phyloP scores from a whole-genome alignment of 2,113 vertebrate genomes.

The Hemichromis elongatus region DNA sequence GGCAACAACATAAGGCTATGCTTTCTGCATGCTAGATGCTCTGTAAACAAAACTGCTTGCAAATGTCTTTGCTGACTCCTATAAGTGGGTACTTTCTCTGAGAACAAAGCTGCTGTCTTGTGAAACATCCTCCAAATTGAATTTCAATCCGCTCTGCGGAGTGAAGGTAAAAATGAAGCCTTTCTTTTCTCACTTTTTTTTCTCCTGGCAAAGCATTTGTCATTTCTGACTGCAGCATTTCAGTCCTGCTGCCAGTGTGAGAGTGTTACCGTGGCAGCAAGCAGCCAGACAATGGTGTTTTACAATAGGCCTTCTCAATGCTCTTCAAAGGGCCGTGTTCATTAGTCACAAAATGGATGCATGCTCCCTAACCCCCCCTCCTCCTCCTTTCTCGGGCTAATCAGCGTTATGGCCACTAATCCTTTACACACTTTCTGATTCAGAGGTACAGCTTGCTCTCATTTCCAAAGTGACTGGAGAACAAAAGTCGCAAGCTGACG shows the following conservation, averaged over 20 bases:
- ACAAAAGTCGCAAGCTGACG: background rate
- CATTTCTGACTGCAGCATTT: slow-evolving; percentile 39
- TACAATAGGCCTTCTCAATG: slow-evolving; percentile 50
- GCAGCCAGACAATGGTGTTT: slow-evolving; percentile 61
- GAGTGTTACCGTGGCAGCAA: slow-evolving; percentile 66
- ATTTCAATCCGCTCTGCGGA: background rate
- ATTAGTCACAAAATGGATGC: slow-evolving; percentile 31
- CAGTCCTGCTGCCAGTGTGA: slow-evolving; percentile 44
- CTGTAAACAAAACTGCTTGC: background rate
- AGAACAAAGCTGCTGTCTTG: background rate
- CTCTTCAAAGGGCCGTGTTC: slow-evolving; percentile 45
- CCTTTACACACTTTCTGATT: background rate
- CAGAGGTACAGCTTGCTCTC: background rate
- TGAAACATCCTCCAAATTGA: background rate
- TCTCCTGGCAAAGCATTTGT: slow-evolving; percentile 22
- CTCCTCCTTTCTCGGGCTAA: background rate
- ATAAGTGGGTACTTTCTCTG: background rate
- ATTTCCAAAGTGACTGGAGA: background rate
- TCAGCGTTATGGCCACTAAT: background rate
- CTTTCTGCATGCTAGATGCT: background rate
- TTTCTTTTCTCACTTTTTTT: slow-evolving; percentile 7
- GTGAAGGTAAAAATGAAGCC: background rate
- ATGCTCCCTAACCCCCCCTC: background rate
- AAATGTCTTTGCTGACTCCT: background rate
- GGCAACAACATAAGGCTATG: background rate